These are phyloP conservation scores for Coracias cyanogaster DNA, from an alignment of 2,797 vertebrate species.

Conservation along the genomic window DNA sequence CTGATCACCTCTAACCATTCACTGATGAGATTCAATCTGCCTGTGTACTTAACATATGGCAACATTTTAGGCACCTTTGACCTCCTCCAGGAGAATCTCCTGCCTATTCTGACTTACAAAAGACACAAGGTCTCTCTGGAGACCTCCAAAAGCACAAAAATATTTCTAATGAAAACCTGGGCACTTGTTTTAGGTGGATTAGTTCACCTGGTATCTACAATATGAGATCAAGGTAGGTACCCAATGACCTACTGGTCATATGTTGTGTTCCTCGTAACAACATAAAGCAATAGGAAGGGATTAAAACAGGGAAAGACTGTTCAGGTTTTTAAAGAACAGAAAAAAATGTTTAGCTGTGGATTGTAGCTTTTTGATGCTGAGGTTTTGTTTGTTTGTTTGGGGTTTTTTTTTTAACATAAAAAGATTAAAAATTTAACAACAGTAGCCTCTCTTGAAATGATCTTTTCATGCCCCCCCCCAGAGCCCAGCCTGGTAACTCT, in stretches of 20 bases:
- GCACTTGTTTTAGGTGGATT: not conserved
- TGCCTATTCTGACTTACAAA: not conserved
- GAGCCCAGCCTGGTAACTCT: conserved; percentile 35
- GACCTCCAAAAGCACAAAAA: not conserved
- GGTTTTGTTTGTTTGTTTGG: not conserved
- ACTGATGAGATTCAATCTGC: not conserved
- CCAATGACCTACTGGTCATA: fast-evolving
- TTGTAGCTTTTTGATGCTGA: not conserved
- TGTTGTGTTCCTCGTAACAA: not conserved
- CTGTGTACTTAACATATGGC: not conserved
- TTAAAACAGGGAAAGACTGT: not conserved
- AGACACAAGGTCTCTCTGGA: not conserved
- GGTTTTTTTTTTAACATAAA: not conserved
- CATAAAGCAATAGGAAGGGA: not conserved
- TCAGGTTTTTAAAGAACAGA: not conserved
- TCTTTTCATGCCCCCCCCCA: not conserved
- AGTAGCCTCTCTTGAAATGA: not conserved
- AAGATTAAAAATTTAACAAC: conserved; percentile 22
- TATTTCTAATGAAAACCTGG: not conserved
- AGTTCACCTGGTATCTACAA: not conserved
- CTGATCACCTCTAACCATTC: not conserved
- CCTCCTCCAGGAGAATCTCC: not conserved
- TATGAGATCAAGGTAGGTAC: not conserved
- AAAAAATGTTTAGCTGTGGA: not conserved
- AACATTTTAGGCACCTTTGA: not conserved